Evolutionary conservation across 2,888 invertebrate genomes (phyloP).

Genomic region (Onthophagus sagittarius): DNA sequence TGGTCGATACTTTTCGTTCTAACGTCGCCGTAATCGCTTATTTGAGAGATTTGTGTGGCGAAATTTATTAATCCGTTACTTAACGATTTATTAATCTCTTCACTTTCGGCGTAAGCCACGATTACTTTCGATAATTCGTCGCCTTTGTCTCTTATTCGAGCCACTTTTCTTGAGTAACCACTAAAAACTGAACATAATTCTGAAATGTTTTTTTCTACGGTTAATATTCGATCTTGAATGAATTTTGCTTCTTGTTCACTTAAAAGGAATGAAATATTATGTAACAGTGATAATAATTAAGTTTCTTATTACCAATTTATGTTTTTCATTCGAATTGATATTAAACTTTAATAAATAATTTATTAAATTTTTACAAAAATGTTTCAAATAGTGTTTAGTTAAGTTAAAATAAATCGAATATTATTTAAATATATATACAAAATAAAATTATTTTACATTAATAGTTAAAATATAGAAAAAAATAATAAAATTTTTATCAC

Average conservation of each 20-base stretch:
- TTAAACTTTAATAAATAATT: no score
- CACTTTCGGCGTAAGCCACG: conserved; percentile 68
- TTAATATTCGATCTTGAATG: conserved; percentile 75
- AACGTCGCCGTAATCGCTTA: conserved; percentile 77
- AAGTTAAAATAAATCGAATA: no score
- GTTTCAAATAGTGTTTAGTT: no score
- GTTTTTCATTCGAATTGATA: conserved; percentile 38
- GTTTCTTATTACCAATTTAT: conserved; percentile 39
- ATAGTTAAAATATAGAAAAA: no score
- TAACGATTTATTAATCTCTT: conserved; percentile 73
- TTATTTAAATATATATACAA: no score
- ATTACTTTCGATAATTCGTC: conserved; percentile 72
- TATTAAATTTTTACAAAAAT: no score
- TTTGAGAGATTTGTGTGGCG: conserved; percentile 67
- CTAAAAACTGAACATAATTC: conserved; percentile 74
- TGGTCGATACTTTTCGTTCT: conserved; percentile 71
- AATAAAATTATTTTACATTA: no score
- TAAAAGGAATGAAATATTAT: conserved; percentile 26
- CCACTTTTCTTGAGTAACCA: conserved; percentile 72
- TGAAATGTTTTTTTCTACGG: conserved; percentile 74
- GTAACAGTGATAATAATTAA: background rate
- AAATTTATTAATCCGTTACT: conserved; percentile 67
- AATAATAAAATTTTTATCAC: no score
- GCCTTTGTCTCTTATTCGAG: conserved; percentile 73
- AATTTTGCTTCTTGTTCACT: conserved; percentile 79